Percentiles rank a stretch among this genome's conserved stretches.
phyloP scores from a whole-genome alignment of 2,888 invertebrate species.

The Lamproptera curius region DNA sequence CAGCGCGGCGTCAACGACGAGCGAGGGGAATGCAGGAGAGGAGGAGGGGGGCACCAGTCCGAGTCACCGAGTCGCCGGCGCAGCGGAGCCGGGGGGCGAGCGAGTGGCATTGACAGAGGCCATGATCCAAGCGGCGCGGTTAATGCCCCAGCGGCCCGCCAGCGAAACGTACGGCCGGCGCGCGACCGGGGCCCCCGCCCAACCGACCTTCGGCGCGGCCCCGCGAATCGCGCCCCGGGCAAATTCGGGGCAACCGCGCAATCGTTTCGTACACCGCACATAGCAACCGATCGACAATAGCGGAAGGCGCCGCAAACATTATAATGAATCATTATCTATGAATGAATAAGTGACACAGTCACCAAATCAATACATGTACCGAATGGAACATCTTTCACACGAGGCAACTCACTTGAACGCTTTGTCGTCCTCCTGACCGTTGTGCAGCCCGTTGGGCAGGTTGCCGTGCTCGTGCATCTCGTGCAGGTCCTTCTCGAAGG shows the following conservation, averaged over 20 bases:
- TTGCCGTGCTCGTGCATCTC: conserved; percentile 67
- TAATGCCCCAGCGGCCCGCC: conserved; percentile 58
- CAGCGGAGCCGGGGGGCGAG: conserved; percentile 30
- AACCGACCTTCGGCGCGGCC: conserved; percentile 42
- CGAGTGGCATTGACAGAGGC: conserved; percentile 70
- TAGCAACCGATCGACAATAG: no score
- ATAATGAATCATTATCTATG: no score
- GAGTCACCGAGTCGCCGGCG: conserved; percentile 29
- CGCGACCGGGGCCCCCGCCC: conserved; percentile 13
- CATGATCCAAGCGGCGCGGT: conserved; percentile 62
- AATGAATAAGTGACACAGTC: no score
- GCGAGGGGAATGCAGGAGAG: conserved; percentile 24
- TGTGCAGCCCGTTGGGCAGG: conserved; percentile 78
- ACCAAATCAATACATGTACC: background rate
- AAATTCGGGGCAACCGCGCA: conserved; percentile 1
- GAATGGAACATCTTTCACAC: conserved; percentile 34
- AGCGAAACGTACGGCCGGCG: conserved; percentile 25
- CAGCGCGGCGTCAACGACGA: conserved; percentile 29
- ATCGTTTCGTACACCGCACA: no score
- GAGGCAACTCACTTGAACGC: conserved; percentile 95
- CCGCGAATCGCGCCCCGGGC: conserved; percentile 23
- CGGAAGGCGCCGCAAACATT: no score
- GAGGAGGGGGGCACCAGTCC: conserved; percentile 29
- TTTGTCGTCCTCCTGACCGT: conserved; percentile 89
- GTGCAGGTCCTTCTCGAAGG: conserved; percentile 70